Evolutionary conservation across 2,797 vertebrate genomes (phyloP).

Genomic region (Propithecus perrieri): DNA sequence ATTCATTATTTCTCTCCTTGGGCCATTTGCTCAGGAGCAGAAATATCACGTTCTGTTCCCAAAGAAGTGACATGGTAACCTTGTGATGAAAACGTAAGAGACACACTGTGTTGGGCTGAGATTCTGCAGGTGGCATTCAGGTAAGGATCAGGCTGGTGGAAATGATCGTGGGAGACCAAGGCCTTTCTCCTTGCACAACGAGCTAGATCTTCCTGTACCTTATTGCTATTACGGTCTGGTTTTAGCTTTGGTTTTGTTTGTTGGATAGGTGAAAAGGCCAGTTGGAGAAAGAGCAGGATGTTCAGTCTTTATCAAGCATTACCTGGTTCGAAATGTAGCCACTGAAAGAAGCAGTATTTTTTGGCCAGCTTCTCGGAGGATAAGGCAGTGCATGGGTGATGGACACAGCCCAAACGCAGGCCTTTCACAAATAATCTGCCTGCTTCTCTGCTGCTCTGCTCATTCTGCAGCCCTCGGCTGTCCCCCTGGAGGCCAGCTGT

Average conservation of each 20-base stretch:
- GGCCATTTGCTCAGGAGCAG: background rate
- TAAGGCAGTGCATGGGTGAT: fast-evolving
- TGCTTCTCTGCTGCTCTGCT: background rate
- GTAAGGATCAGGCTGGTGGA: background rate
- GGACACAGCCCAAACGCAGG: background rate
- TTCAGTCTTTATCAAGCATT: background rate
- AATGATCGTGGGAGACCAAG: background rate
- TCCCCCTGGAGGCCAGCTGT: background rate
- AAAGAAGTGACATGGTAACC: background rate
- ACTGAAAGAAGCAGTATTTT: background rate
- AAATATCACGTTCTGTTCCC: background rate
- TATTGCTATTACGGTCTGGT: background rate
- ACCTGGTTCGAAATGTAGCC: background rate
- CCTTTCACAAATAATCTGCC: background rate
- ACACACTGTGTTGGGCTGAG: background rate
- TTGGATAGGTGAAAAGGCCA: background rate
- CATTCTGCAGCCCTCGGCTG: background rate
- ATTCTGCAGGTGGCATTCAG: background rate
- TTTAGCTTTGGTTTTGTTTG: background rate
- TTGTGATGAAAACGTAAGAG: background rate
- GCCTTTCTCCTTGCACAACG: background rate
- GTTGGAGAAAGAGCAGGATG: background rate
- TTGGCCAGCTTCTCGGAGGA: background rate
- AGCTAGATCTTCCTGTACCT: background rate
- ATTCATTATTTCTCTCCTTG: background rate